Percentiles rank a stretch among this genome's conserved stretches.
Conservation (phyloP, 1,140 invertebrate genomes). For the Drosophila arawakana region DNA sequence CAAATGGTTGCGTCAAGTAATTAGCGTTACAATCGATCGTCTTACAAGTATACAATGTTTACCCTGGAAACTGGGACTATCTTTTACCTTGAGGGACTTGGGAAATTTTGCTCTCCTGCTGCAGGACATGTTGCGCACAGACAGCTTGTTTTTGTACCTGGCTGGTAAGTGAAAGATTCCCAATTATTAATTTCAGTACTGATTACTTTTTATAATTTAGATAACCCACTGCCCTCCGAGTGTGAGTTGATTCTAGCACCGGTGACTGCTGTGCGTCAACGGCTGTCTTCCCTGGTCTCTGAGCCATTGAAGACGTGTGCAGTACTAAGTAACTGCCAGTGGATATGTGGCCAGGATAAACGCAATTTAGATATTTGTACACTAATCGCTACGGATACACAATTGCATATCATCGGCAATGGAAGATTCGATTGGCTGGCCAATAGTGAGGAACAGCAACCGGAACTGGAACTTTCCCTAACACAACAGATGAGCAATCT, state of each 20-base stretch:
- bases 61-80: conserved; percentile 78
- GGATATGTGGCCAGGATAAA: conserved; percentile 70
- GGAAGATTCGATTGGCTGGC: conserved; percentile 85
- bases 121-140: conserved; percentile 72
- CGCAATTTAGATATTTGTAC: conserved; percentile 75
- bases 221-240: conserved; percentile 82
- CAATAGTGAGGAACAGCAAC: conserved; percentile 24
- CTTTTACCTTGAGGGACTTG: conserved; percentile 62
- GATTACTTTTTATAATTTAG: conserved; percentile 48
- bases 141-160: conserved; percentile 70
- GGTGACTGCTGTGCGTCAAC: conserved; percentile 57
- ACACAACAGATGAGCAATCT: conserved; percentile 86
- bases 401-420: conserved; percentile 74
- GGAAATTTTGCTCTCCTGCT: conserved; percentile 67
- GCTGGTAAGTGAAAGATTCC: conserved; percentile 45
- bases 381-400: conserved; percentile 75
- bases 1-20: conserved; percentile 73
- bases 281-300: conserved; percentile 56
- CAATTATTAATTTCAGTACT: background rate
- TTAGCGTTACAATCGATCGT: conserved; percentile 61
- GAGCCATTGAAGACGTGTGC: conserved; percentile 84
- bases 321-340: conserved; percentile 84
- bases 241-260: conserved; percentile 85
- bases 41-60: conserved; percentile 59
- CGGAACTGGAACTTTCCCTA: conserved; percentile 65